These are phyloP conservation scores for Dioctria rufipes DNA, from an alignment of 2,888 invertebrate genomes.

Conservation along the genomic window DNA sequence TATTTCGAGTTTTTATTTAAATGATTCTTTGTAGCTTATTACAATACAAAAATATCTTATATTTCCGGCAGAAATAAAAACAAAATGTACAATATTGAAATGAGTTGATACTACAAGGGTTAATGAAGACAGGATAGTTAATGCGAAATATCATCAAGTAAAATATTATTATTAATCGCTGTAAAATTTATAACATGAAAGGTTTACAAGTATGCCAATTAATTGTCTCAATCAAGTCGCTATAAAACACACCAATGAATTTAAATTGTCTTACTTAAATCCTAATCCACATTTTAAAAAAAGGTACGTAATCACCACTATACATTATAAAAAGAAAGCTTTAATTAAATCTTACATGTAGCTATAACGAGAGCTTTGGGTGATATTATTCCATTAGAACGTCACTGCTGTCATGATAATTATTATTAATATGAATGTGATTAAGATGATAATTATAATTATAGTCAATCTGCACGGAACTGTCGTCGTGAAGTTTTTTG, in stretches of 20 bases:
- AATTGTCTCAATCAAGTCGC: too few relatives aligned
- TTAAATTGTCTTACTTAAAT: conserved; percentile 10
- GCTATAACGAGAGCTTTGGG: conserved; percentile 11
- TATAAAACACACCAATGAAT: too few relatives aligned
- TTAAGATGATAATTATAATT: conserved; percentile 23
- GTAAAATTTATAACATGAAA: too few relatives aligned
- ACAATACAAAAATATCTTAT: conserved; percentile 40
- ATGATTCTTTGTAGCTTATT: conserved; percentile 15
- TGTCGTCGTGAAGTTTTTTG: conserved; percentile 63
- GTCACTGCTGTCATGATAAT: conserved; percentile 31
- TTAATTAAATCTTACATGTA: conserved; percentile 36
- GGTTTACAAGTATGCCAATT: too few relatives aligned
- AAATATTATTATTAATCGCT: too few relatives aligned
- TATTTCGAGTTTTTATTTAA: conserved; percentile 33
- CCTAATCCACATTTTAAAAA: conserved; percentile 11
- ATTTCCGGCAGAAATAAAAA: conserved; percentile 26
- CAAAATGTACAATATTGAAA: conserved; percentile 5
- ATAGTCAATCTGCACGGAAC: conserved; percentile 22
- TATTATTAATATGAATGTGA: conserved; percentile 34
- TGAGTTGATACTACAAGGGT: neutral
- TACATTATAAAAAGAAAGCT: conserved; percentile 16
- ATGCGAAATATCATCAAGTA: neutral
- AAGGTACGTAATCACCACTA: conserved; percentile 45
- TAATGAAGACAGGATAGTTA: neutral
- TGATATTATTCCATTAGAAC: conserved; percentile 43